A percentile compares a stretch with the other conserved stretches of the same genome.
Evolutionary conservation across 2,113 vertebrate genomes (phyloP).

Genomic region (Recurvirostra avosetta): DNA sequence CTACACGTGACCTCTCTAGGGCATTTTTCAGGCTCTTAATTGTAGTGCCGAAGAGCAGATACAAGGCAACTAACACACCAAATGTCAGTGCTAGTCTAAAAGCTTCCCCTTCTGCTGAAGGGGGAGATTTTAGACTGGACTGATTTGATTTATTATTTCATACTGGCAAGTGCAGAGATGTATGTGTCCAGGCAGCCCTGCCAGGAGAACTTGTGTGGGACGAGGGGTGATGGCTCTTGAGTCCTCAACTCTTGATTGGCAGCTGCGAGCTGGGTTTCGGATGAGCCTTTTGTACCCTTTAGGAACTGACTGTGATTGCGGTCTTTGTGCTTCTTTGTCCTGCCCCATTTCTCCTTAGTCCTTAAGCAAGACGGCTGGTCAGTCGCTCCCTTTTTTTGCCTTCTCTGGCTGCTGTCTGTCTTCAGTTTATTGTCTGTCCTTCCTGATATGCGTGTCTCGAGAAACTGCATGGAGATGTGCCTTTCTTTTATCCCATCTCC

Average conservation of each 20-base stretch:
- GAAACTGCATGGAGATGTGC: background rate
- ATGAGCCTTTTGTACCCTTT: background rate
- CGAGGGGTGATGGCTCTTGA: background rate
- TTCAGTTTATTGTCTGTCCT: background rate
- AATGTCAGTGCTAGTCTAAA: background rate
- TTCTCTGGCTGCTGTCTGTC: background rate
- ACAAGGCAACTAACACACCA: background rate
- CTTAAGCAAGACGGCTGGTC: background rate
- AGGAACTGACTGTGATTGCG: background rate
- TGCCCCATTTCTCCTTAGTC: background rate
- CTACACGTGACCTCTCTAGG: rapidly evolving
- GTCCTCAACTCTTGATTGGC: background rate
- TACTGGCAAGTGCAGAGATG: background rate
- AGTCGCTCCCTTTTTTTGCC: background rate
- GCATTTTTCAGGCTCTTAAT: background rate
- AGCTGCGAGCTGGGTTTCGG: background rate
- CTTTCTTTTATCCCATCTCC: background rate
- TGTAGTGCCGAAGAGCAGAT: background rate
- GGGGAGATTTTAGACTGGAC: background rate
- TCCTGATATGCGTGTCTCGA: background rate
- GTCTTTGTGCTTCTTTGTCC: background rate
- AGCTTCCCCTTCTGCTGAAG: background rate
- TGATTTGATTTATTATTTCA: background rate
- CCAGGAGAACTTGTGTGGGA: background rate
- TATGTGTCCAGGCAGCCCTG: background rate